These are phyloP conservation scores for Catocala nupta DNA, from an alignment of 2,888 invertebrate species.

Conservation along the genomic window DNA sequence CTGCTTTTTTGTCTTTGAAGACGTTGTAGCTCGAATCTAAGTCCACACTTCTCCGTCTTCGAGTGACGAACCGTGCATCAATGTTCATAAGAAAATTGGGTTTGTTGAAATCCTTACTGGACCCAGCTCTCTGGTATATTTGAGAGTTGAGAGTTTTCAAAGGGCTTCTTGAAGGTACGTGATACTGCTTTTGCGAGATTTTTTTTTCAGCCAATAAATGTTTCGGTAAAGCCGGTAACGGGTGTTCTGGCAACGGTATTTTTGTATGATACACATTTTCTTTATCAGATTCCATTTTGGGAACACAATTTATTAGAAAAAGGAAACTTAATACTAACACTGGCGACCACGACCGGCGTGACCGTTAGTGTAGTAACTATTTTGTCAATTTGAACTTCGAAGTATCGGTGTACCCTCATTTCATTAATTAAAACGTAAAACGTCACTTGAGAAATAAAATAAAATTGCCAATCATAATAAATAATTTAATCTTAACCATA, in stretches of 20 bases:
- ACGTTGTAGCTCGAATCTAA: slow-evolving; percentile 64
- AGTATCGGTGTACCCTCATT: slow-evolving; percentile 47
- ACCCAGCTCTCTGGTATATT: slow-evolving; percentile 31
- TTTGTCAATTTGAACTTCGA: neutral
- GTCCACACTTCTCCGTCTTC: slow-evolving; percentile 55
- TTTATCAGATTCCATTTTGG: slow-evolving; percentile 62
- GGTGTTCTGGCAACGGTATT: slow-evolving; percentile 71
- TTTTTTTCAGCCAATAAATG: slow-evolving; percentile 55
- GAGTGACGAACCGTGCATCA: slow-evolving; percentile 64
- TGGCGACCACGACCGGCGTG: slow-evolving; percentile 68
- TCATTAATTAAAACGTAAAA: neutral
- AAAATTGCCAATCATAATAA: slow-evolving; percentile 60
- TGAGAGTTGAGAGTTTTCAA: slow-evolving; percentile 61
- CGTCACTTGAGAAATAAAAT: slow-evolving; percentile 26
- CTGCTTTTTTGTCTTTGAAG: slow-evolving; percentile 56
- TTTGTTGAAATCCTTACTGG: slow-evolving; percentile 34
- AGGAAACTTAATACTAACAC: slow-evolving; percentile 16
- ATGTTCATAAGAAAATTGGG: slow-evolving; percentile 36
- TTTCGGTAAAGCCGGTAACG: slow-evolving; percentile 67
- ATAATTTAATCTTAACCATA: slow-evolving; percentile 78
- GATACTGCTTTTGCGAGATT: slow-evolving; percentile 20
- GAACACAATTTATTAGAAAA: neutral
- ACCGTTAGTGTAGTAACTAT: slow-evolving; percentile 46
- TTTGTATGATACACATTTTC: slow-evolving; percentile 67
- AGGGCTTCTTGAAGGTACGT: slow-evolving; percentile 54